These are phyloP conservation scores for Hyles lineata DNA, from an alignment of 2,888 invertebrate species.

Conservation along the genomic window DNA sequence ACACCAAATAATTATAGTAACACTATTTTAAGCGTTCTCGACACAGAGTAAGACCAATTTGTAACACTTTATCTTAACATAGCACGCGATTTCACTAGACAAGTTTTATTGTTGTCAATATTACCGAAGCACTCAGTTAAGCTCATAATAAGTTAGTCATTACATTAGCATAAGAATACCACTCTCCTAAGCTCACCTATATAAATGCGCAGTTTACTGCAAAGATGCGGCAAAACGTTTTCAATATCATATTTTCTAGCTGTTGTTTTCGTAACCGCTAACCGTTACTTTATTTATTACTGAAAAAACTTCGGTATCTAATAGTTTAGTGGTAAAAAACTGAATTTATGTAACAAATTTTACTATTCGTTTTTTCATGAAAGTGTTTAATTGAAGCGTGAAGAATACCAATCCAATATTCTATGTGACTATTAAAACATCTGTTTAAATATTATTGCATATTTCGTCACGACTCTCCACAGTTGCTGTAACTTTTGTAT, in stretches of 20 bases:
- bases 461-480: constrained; percentile 61
- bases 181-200: not conserved
- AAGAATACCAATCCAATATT: not conserved
- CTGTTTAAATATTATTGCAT: constrained; percentile 48
- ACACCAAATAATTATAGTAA: constrained; percentile 81
- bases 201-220: not conserved
- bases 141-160: not conserved
- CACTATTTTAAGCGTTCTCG: constrained; percentile 70
- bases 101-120: not conserved
- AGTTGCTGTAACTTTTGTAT: constrained; percentile 36
- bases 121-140: not conserved
- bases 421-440: constrained; percentile 41
- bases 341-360: too few relatives aligned
- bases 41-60: constrained; percentile 65
- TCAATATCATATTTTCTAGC: not conserved
- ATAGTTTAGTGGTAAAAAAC: too few relatives aligned
- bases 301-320: too few relatives aligned
- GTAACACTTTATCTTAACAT: constrained; percentile 55
- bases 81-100: not conserved
- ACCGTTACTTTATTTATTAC: too few relatives aligned
- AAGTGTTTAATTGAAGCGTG: too few relatives aligned
- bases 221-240: not conserved
- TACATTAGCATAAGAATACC: not conserved
- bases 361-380: too few relatives aligned
- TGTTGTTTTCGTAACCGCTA: too few relatives aligned